These are phyloP conservation scores for Scaptomyza parva DNA, from an alignment of 2,888 invertebrate genomes.

Conservation along the genomic window DNA sequence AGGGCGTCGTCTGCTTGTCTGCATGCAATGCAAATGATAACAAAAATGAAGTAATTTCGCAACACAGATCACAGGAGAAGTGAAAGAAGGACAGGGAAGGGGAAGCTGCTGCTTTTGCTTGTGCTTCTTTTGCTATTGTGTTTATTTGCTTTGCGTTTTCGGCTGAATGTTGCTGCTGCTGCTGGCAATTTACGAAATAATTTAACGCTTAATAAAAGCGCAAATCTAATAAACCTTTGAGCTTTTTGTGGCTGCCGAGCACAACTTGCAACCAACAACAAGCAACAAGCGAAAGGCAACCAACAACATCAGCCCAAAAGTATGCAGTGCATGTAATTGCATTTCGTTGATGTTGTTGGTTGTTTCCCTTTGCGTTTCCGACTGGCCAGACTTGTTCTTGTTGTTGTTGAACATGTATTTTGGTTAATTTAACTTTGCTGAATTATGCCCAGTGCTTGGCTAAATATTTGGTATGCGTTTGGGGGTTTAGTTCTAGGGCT, in stretches of 20 bases:
- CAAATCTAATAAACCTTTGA: conserved; percentile 80
- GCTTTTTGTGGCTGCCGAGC: conserved; percentile 71
- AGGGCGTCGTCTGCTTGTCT: conserved; percentile 56
- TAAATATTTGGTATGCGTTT: conserved; percentile 1
- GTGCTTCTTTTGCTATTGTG: conserved; percentile 34
- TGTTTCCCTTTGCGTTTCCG: conserved; percentile 50
- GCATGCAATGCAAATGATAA: conserved; percentile 74
- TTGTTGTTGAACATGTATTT: conserved; percentile 73
- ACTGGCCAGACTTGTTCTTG: conserved; percentile 61
- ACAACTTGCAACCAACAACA: conserved; percentile 36
- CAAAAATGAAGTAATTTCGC: conserved; percentile 66
- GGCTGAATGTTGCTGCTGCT: conserved; percentile 48
- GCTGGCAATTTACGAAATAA: conserved; percentile 78
- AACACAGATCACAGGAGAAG: conserved; percentile 4
- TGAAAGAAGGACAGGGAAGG: background rate
- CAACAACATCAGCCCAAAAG: conserved; percentile 53
- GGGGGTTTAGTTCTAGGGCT: conserved; percentile 3
- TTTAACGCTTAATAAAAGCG: conserved; percentile 79
- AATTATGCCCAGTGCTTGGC: conserved; percentile 69
- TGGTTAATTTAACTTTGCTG: conserved; percentile 81
- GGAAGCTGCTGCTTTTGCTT: conserved; percentile 1
- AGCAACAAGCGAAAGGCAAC: conserved; percentile 16
- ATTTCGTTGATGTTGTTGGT: conserved; percentile 57
- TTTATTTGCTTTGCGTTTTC: conserved; percentile 71
- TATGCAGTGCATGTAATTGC: conserved; percentile 75